phyloP scores from a whole-genome alignment of 2,888 invertebrate species.

The Eupithecia tripunctaria region DNA sequence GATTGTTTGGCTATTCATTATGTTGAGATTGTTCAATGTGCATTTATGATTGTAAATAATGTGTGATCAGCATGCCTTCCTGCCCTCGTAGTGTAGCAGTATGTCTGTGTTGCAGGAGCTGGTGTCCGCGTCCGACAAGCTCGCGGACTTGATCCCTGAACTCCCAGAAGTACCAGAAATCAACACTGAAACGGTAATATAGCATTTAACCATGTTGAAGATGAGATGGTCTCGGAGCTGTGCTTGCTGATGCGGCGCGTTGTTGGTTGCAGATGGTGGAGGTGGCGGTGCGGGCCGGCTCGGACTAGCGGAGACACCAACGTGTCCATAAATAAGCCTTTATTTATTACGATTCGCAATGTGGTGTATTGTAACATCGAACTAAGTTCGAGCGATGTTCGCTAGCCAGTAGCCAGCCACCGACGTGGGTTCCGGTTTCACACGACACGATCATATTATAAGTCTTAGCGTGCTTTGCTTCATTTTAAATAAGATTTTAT shows the following conservation, averaged over 20 bases:
- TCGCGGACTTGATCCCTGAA: conserved; percentile 77
- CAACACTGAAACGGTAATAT: conserved; percentile 71
- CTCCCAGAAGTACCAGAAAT: conserved; percentile 74
- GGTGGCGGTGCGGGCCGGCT: conserved; percentile 64
- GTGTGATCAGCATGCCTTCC: not conserved
- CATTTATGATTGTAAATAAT: not conserved
- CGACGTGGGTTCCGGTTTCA: conserved; percentile 74
- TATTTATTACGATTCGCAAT: conserved; percentile 78
- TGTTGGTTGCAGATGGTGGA: conserved; percentile 58
- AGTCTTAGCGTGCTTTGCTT: conserved; percentile 84
- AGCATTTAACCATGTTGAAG: not conserved
- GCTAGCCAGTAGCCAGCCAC: conserved; percentile 64
- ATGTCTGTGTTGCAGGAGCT: conserved; percentile 65
- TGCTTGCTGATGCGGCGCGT: not conserved
- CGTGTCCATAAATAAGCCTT: conserved; percentile 71
- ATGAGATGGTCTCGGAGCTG: too few relatives aligned
- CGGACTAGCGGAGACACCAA: conserved; percentile 64
- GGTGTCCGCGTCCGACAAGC: conserved; percentile 68
- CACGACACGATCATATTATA: conserved; percentile 79
- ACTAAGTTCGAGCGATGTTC: conserved; percentile 77
- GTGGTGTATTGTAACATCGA: conserved; percentile 71
- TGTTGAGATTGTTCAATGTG: conserved; percentile 8
- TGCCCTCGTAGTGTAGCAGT: not conserved
- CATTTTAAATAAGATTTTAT: conserved; percentile 82
- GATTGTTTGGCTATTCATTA: not conserved